These are phyloP conservation scores for Isotomurus palustris DNA, from an alignment of 2,888 invertebrate species.

Conservation along the genomic window DNA sequence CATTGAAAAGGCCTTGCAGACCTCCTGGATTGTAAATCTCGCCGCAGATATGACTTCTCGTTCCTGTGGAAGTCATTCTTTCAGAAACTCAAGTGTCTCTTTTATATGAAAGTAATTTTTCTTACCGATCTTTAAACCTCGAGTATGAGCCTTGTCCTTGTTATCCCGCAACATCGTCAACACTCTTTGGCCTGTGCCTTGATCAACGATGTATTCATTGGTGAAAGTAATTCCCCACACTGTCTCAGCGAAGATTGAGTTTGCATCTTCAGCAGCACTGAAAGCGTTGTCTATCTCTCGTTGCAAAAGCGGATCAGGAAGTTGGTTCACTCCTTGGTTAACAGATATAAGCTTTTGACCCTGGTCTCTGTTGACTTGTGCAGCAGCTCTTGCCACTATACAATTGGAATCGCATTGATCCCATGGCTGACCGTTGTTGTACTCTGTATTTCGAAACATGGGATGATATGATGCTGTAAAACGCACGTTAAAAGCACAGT, in stretches of 20 bases:
- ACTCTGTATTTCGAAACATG: too few species aligned
- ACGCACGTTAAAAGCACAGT: too few species aligned
- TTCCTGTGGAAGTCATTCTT: not conserved
- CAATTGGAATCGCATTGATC: conserved; percentile 18
- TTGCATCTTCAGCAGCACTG: conserved; percentile 18
- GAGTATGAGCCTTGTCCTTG: conserved; percentile 23
- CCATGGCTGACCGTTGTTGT: conserved; percentile 12
- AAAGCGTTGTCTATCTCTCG: conserved; percentile 29
- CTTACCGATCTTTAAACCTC: conserved; percentile 34
- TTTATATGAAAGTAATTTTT: not conserved
- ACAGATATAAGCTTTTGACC: conserved; percentile 14
- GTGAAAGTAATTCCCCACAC: conserved; percentile 30
- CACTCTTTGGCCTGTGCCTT: conserved; percentile 4
- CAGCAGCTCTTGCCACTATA: conserved; percentile 14
- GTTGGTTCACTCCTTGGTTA: conserved; percentile 20
- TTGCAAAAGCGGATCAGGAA: conserved; percentile 1
- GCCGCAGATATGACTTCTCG: conserved; percentile 40
- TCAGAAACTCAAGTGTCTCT: too few species aligned
- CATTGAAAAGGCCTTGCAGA: not conserved
- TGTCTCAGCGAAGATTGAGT: conserved; percentile 24
- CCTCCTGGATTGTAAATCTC: conserved; percentile 35
- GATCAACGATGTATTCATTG: conserved; percentile 12
- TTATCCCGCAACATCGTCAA: conserved; percentile 26
- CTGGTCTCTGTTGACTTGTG: conserved; percentile 19
- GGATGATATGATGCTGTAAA: too few species aligned